These are phyloP conservation scores for Drosophila mayaguana DNA, from an alignment of 2,888 invertebrate genomes.

Conservation along the genomic window DNA sequence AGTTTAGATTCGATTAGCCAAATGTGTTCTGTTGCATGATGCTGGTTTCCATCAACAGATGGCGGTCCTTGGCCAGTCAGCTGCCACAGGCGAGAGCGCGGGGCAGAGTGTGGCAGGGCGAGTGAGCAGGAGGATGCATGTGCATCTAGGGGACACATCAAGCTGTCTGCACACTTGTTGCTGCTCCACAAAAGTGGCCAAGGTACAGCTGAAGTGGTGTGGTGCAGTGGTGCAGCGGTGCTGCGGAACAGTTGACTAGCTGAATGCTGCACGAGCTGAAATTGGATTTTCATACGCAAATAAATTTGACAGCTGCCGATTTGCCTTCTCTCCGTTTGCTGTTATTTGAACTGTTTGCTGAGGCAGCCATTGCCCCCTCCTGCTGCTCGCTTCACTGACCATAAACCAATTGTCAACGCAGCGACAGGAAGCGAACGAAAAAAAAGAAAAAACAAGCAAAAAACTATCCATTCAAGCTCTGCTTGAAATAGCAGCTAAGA, in stretches of 20 bases:
- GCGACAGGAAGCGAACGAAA: neutral
- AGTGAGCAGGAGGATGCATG: neutral
- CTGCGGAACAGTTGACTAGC: neutral
- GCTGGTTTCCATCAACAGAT: conserved; percentile 27
- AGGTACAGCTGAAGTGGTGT: neutral
- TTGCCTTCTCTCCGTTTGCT: conserved; percentile 9
- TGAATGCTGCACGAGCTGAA: conserved; percentile 4
- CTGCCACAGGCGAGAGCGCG: neutral
- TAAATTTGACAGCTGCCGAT: conserved; percentile 67
- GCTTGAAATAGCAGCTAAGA: no score
- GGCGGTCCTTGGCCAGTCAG: conserved; percentile 10
- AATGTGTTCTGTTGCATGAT: conserved; percentile 35
- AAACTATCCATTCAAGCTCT: no score
- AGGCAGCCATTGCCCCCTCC: neutral
- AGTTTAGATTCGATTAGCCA: conserved; percentile 66
- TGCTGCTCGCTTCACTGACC: conserved; percentile 4
- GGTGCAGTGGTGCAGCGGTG: neutral
- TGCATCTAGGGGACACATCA: conserved; percentile 10
- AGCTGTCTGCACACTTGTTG: conserved; percentile 39
- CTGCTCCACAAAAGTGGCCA: conserved; percentile 15
- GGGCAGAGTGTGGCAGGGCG: neutral
- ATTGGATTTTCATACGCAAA: conserved; percentile 63
- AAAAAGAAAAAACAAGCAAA: no score
- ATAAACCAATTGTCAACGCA: conserved; percentile 4
- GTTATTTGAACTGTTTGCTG: conserved; percentile 16